Evolutionary conservation across 2,888 invertebrate genomes (phyloP).

Genomic region (Lycocerus yunnanus): DNA sequence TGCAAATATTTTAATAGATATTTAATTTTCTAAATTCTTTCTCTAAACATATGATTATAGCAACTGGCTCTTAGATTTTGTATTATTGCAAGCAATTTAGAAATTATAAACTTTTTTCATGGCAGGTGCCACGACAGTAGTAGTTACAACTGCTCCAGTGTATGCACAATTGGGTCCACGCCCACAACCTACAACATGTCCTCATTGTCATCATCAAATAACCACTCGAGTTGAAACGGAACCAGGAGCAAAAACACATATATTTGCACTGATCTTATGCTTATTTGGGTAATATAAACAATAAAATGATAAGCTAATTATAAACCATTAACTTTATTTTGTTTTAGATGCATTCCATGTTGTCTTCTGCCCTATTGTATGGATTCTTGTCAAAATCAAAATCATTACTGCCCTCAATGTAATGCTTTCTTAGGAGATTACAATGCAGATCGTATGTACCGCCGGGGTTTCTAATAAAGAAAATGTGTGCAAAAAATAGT

Average conservation of each 20-base stretch:
- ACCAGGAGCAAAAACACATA: constrained; percentile 50
- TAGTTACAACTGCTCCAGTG: constrained; percentile 18
- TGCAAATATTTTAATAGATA: too few relatives aligned
- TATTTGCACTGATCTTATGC: constrained; percentile 47
- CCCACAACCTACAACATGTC: constrained; percentile 48
- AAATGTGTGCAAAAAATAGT: not conserved
- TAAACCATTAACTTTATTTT: not conserved
- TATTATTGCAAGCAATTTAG: too few relatives aligned
- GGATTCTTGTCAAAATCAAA: constrained; percentile 36
- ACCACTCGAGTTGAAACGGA: constrained; percentile 44
- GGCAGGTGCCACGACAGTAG: constrained; percentile 22
- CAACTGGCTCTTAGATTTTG: too few relatives aligned
- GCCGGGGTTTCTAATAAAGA: not conserved
- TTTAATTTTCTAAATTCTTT: too few relatives aligned
- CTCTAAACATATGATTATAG: too few relatives aligned
- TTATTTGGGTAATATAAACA: constrained; percentile 11
- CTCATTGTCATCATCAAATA: constrained; percentile 47
- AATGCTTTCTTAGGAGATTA: constrained; percentile 54
- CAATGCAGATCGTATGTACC: constrained; percentile 31
- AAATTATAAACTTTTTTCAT: not conserved
- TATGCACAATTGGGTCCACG: constrained; percentile 40
- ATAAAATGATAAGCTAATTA: not conserved
- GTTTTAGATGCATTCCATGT: constrained; percentile 34
- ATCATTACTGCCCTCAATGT: constrained; percentile 46
- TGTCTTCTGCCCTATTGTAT: constrained; percentile 35